Evolutionary conservation across 1,140 invertebrate genomes (phyloP).

Genomic region (Calephelis nemesis): DNA sequence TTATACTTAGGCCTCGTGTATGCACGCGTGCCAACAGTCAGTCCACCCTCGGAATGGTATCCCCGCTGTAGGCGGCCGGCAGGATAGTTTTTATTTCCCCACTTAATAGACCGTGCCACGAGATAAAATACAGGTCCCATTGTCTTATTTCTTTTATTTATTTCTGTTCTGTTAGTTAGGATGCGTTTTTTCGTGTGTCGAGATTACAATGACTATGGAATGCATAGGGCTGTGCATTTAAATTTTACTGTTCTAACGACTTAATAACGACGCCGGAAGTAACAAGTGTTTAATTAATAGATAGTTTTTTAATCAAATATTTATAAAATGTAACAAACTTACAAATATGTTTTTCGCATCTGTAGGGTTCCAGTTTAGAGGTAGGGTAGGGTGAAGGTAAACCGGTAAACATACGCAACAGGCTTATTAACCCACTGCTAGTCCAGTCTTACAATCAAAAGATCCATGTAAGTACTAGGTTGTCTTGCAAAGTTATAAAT

Average conservation of each 20-base stretch:
- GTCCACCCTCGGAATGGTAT: slow-evolving; percentile 19
- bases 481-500: too few relatives aligned
- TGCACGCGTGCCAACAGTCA: slow-evolving; percentile 20
- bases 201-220: slow-evolving; percentile 8
- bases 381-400: too few relatives aligned
- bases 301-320: too few relatives aligned
- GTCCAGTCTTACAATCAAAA: too few relatives aligned
- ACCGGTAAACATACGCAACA: too few relatives aligned
- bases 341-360: too few relatives aligned
- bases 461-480: too few relatives aligned
- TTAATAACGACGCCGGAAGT: too few relatives aligned
- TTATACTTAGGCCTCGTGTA: not conserved
- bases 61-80: slow-evolving; percentile 18
- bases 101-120: slow-evolving; percentile 32
- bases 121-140: slow-evolving; percentile 39
- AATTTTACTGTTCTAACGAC: not conserved
- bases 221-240: not conserved
- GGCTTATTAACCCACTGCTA: too few relatives aligned
- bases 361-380: too few relatives aligned
- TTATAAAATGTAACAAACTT: too few relatives aligned
- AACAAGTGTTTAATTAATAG: too few relatives aligned
- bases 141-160: slow-evolving; percentile 46
- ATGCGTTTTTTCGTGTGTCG: slow-evolving; percentile 42
- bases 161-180: slow-evolving; percentile 24
- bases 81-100: slow-evolving; percentile 45